Percentiles rank a stretch among this genome's conserved stretches.
Conservation (phyloP, 2,888 invertebrate species). For the Apoderus coryli region DNA sequence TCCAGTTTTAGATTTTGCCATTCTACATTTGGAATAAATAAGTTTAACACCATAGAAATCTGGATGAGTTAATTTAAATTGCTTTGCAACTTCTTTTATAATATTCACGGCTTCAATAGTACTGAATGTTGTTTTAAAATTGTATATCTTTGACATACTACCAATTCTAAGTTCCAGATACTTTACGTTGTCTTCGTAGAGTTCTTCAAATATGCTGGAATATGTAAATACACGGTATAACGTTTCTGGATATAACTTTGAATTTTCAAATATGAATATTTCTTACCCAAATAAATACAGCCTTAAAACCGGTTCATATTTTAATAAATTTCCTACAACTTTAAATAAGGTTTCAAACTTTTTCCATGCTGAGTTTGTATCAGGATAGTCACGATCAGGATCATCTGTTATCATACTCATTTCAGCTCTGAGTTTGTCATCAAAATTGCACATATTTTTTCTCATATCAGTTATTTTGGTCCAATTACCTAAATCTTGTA, state of each 20-base stretch:
- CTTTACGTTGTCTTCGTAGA: slow-evolving; percentile 46
- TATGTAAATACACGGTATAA: slow-evolving; percentile 38
- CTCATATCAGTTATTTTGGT: background rate
- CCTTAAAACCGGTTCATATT: slow-evolving; percentile 41
- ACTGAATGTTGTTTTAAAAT: slow-evolving; percentile 37
- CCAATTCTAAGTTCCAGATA: slow-evolving; percentile 45
- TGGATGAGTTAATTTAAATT: slow-evolving; percentile 38
- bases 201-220: slow-evolving; percentile 39
- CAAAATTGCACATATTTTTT: background rate
- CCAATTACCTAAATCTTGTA: too few species aligned
- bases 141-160: slow-evolving; percentile 38
- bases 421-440: slow-evolving; percentile 1
- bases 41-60: slow-evolving; percentile 42
- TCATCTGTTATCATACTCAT: background rate
- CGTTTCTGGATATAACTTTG: slow-evolving; percentile 37
- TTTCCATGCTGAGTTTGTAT: slow-evolving; percentile 3
- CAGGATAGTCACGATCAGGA: background rate
- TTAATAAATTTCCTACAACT: slow-evolving; percentile 27
- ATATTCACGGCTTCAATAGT: slow-evolving; percentile 35
- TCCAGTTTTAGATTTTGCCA: slow-evolving; percentile 28
- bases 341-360: background rate
- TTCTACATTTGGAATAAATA: slow-evolving; percentile 42
- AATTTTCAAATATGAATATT: too few species aligned
- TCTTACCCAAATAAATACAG: too few species aligned
- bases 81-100: slow-evolving; percentile 34